Percentiles rank a stretch among this genome's conserved stretches.
phyloP scores from a whole-genome alignment of 2,797 vertebrate genomes.

The Scomberomorus guttatus region DNA sequence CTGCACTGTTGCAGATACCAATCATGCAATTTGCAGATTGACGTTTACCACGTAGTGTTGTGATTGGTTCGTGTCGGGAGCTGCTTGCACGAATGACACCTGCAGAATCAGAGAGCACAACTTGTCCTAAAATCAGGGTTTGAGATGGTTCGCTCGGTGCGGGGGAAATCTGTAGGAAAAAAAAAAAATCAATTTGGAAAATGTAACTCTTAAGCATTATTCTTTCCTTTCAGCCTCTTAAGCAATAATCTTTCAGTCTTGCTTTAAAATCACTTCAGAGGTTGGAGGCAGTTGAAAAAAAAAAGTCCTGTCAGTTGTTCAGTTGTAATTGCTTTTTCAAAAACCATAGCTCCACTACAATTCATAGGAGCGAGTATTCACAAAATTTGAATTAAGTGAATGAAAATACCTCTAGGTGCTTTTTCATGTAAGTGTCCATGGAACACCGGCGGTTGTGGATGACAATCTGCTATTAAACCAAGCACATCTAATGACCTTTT shows the following conservation, averaged over 20 bases:
- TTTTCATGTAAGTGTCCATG: constrained; percentile 29
- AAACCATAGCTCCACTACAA: not conserved
- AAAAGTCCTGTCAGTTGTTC: constrained; percentile 33
- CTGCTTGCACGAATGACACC: constrained; percentile 13
- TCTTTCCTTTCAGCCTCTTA: constrained; percentile 16
- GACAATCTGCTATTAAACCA: constrained; percentile 75
- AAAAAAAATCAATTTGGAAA: constrained; percentile 6
- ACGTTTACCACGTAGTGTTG: not conserved
- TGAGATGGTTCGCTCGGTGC: not conserved
- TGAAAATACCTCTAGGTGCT: constrained; percentile 50
- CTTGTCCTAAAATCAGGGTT: not conserved
- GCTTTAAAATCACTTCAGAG: constrained; percentile 16
- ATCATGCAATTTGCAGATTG: not conserved
- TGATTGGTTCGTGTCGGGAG: not conserved
- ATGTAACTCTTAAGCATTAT: constrained; percentile 8
- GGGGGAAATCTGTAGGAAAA: not conserved
- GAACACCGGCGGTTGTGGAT: constrained; percentile 52
- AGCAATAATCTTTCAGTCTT: not conserved
- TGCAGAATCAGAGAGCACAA: not conserved
- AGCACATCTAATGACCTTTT: constrained; percentile 80
- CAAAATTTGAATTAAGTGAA: constrained; percentile 47
- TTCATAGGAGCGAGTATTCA: constrained; percentile 13
- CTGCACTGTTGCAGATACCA: not conserved
- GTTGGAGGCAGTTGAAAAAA: constrained; percentile 1
- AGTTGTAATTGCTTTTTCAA: constrained; percentile 56